These are phyloP conservation scores for Stegastes partitus DNA, from an alignment of 2,113 vertebrate genomes.

Conservation along the genomic window DNA sequence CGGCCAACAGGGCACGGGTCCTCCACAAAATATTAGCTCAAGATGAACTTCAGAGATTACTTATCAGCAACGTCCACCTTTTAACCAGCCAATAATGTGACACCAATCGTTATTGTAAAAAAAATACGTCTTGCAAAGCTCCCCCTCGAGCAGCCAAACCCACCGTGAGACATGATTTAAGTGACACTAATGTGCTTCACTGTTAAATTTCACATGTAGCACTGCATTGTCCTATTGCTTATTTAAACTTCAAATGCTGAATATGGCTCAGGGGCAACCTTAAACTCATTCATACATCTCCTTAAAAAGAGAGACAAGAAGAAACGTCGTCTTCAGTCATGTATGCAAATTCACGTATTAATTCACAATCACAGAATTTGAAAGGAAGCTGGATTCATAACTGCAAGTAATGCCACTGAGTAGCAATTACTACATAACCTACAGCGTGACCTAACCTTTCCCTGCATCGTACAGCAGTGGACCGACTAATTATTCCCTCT, in stretches of 20 bases:
- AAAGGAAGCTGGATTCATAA: conserved; percentile 13
- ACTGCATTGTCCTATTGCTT: conserved; percentile 32
- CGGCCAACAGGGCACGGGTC: conserved; percentile 44
- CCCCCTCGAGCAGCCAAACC: conserved; percentile 10
- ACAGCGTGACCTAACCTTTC: conserved; percentile 38
- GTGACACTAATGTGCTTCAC: conserved; percentile 60
- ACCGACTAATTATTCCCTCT: conserved; percentile 34
- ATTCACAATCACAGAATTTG: conserved; percentile 4
- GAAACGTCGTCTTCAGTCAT: conserved; percentile 10
- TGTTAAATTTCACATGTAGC: conserved; percentile 51
- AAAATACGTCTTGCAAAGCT: conserved; percentile 4
- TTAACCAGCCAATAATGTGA: conserved; percentile 50
- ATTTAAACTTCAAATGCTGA: conserved; percentile 60
- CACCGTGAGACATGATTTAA: conserved; percentile 52
- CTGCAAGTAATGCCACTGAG: conserved; percentile 27
- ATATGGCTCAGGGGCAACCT: not conserved
- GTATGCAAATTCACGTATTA: conserved; percentile 12
- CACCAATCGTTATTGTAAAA: conserved; percentile 62
- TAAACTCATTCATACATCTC: conserved; percentile 26
- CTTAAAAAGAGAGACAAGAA: conserved; percentile 21
- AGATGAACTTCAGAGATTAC: conserved; percentile 71
- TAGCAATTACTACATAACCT: conserved; percentile 21
- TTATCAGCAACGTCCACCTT: conserved; percentile 72
- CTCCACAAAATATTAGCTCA: conserved; percentile 59
- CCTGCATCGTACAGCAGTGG: conserved; percentile 15